phyloP scores from a whole-genome alignment of 2,888 invertebrate genomes.

The Pristionchus mayeri region DNA sequence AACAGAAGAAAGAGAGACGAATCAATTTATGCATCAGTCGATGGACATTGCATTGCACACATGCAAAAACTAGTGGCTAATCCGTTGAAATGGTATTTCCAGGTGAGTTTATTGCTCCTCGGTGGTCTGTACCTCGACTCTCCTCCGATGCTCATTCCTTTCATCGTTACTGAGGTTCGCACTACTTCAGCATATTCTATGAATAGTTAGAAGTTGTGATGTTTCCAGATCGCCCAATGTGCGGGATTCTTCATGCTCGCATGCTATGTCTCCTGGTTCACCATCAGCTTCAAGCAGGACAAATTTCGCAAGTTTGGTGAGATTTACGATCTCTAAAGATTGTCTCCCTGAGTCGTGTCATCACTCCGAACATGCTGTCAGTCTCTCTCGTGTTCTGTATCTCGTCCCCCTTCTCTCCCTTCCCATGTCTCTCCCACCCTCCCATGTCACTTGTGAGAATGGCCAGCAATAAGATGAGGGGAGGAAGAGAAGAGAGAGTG shows the following conservation, averaged over 20 bases:
- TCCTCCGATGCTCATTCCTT: conserved; percentile 60
- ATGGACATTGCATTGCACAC: too few species aligned
- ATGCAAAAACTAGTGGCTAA: too few species aligned
- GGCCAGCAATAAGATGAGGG: neutral
- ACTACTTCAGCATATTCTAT: neutral
- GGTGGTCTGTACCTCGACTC: conserved; percentile 64
- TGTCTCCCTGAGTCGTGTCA: neutral
- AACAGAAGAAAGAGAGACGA: too few species aligned
- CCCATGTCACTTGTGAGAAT: conserved; percentile 41
- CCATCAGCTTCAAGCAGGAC: conserved; percentile 52
- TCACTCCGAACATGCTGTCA: conserved; percentile 22
- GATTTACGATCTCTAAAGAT: neutral
- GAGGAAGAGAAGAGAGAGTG: neutral
- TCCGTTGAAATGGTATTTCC: too few species aligned
- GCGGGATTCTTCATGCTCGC: conserved; percentile 64
- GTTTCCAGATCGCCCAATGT: conserved; percentile 63
- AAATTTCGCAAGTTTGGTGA: conserved; percentile 60
- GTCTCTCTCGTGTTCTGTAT: neutral
- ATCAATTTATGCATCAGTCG: too few species aligned
- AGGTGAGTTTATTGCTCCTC: conserved; percentile 62
- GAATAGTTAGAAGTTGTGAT: neutral
- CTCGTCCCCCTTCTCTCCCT: neutral
- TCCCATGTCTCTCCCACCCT: conserved; percentile 32
- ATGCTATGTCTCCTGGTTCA: conserved; percentile 63
- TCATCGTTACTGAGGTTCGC: conserved; percentile 63